Evolutionary conservation across 92 coral and sea anemone genomes (phyloP).

Genomic region (Paramuricea clavata): DNA sequence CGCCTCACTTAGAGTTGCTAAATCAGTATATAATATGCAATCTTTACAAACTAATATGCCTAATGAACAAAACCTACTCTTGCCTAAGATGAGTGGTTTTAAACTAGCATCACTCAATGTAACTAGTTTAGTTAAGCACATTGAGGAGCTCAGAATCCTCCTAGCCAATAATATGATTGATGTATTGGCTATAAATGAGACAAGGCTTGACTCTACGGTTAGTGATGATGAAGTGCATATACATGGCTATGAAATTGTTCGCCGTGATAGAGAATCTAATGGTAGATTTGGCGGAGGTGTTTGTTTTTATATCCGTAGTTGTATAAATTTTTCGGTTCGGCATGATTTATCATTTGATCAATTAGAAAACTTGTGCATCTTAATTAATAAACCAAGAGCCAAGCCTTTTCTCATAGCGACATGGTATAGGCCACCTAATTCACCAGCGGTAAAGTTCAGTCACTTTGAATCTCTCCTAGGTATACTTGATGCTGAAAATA

Average conservation of each 20-base stretch:
- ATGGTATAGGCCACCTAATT: slow-evolving; percentile 72
- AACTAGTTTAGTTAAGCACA: too few species aligned
- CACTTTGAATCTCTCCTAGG: slow-evolving; percentile 51
- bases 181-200: background rate
- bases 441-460: slow-evolving; percentile 47
- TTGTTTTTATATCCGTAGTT: slow-evolving; percentile 35
- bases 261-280: background rate
- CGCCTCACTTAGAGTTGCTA: too few species aligned
- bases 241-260: background rate
- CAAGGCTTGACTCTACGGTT: background rate
- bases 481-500: slow-evolving; percentile 57
- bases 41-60: too few species aligned
- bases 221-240: background rate
- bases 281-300: slow-evolving; percentile 3
- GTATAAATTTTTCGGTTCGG: slow-evolving; percentile 51
- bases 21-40: too few species aligned
- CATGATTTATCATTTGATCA: slow-evolving; percentile 30
- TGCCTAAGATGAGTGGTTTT: too few species aligned
- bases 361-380: slow-evolving; percentile 53
- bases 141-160: too few species aligned
- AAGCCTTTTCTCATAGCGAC: slow-evolving; percentile 61
- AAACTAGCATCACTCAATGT: too few species aligned
- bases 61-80: too few species aligned
- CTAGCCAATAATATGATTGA: too few species aligned
- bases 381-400: slow-evolving; percentile 59